phyloP scores from a whole-genome alignment of 2,113 vertebrate genomes.

The Amblyopsis rosae region DNA sequence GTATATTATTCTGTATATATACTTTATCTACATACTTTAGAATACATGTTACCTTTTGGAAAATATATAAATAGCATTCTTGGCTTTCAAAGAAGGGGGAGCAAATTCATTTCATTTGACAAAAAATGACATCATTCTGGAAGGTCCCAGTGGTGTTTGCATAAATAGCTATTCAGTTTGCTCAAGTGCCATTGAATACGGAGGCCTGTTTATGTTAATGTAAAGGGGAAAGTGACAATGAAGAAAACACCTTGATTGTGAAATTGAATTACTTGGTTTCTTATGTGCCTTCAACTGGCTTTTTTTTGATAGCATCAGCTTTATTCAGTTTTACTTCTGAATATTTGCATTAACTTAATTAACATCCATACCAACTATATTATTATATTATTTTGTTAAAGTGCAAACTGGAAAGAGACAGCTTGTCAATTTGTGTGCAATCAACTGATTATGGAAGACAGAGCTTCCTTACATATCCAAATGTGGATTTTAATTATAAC shows the following conservation, averaged over 20 bases:
- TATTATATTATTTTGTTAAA: too few species aligned
- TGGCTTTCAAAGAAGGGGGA: slow-evolving; percentile 16
- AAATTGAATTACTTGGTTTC: too few species aligned
- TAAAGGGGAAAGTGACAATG: neutral
- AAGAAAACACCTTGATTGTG: too few species aligned
- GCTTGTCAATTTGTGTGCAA: neutral
- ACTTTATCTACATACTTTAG: slow-evolving; percentile 27
- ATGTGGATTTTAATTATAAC: neutral
- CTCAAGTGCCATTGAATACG: neutral
- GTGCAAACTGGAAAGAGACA: neutral
- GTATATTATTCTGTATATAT: slow-evolving; percentile 35
- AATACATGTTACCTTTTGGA: slow-evolving; percentile 5
- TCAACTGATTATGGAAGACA: neutral
- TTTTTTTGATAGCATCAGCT: too few species aligned
- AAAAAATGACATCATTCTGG: slow-evolving; percentile 36
- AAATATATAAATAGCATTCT: slow-evolving; percentile 31
- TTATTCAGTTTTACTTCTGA: too few species aligned
- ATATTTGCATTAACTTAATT: too few species aligned
- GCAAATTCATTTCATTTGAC: neutral
- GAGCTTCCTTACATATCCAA: neutral
- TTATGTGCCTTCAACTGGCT: too few species aligned
- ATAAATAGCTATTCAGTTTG: slow-evolving; percentile 20
- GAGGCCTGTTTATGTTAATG: neutral
- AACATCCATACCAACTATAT: too few species aligned
- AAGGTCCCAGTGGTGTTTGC: slow-evolving; percentile 7